These are phyloP conservation scores for Protophormia terraenovae DNA, from an alignment of 2,888 invertebrate genomes.

Conservation along the genomic window DNA sequence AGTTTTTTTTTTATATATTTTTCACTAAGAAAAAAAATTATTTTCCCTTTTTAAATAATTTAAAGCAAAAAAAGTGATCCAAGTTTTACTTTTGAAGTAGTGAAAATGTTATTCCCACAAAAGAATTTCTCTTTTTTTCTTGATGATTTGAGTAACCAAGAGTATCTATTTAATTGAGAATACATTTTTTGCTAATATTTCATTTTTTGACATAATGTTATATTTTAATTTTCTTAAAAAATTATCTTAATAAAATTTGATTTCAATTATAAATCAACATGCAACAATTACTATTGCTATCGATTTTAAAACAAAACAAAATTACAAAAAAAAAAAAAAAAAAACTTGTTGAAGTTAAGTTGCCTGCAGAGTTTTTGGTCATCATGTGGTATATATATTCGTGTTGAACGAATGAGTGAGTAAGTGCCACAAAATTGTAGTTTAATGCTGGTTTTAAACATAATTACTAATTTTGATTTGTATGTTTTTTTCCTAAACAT, in stretches of 20 bases:
- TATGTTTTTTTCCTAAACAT: neutral
- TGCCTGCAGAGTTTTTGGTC: neutral
- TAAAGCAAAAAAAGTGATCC: no score
- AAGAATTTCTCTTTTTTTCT: no score
- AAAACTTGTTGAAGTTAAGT: conserved; percentile 6
- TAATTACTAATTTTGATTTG: conserved; percentile 47
- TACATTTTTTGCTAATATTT: no score
- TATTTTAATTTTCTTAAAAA: neutral
- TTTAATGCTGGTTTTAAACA: conserved; percentile 32
- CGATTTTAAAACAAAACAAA: neutral
- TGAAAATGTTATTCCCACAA: no score
- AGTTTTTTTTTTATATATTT: no score
- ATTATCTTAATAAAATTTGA: neutral
- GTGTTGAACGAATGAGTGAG: conserved; percentile 21
- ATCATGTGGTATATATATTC: neutral
- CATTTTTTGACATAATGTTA: no score
- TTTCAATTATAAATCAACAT: neutral
- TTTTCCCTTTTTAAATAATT: no score
- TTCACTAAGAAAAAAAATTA: no score
- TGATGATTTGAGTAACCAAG: no score
- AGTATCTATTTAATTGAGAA: no score
- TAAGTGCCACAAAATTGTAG: conserved; percentile 43
- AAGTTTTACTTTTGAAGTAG: no score
- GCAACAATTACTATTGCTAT: conserved; percentile 9
- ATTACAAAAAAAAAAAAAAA: neutral